These are phyloP conservation scores for Megaustenia siamemsis DNA, from an alignment of 2,888 invertebrate species.

Conservation along the genomic window DNA sequence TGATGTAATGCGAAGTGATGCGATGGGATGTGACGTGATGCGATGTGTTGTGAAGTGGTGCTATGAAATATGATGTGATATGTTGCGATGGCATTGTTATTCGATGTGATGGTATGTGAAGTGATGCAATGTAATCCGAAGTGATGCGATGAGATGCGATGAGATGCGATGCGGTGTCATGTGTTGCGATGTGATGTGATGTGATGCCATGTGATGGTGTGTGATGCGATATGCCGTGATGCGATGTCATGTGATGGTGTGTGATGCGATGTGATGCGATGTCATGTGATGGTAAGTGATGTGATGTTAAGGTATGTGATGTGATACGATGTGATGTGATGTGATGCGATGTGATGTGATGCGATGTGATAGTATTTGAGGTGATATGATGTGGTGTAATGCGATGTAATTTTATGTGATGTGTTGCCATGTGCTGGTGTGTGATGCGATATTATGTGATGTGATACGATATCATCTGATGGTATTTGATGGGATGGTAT, in stretches of 20 bases:
- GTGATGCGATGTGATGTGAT: too few relatives aligned
- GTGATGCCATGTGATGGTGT: neutral
- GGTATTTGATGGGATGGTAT: too few relatives aligned
- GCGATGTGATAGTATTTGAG: too few relatives aligned
- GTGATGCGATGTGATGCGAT: neutral
- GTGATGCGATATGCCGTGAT: neutral
- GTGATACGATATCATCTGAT: too few relatives aligned
- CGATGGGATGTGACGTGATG: neutral
- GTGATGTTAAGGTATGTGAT: neutral
- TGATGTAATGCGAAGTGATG: neutral
- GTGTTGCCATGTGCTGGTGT: neutral
- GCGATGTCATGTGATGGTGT: too few relatives aligned
- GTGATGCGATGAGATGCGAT: neutral
- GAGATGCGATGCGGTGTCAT: neutral
- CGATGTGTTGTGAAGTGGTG: neutral
- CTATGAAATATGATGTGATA: neutral
- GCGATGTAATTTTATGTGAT: neutral
- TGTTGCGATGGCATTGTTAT: neutral
- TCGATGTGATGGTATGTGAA: neutral
- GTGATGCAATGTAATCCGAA: neutral
- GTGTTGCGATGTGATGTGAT: neutral
- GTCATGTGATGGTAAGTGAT: neutral
- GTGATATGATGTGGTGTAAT: too few relatives aligned
- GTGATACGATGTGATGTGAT: too few relatives aligned
- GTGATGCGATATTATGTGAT: neutral